Percentiles rank a stretch among this genome's conserved stretches.
Evolutionary conservation across 2,888 invertebrate species (phyloP).

Genomic region (Drosophila conformis): DNA sequence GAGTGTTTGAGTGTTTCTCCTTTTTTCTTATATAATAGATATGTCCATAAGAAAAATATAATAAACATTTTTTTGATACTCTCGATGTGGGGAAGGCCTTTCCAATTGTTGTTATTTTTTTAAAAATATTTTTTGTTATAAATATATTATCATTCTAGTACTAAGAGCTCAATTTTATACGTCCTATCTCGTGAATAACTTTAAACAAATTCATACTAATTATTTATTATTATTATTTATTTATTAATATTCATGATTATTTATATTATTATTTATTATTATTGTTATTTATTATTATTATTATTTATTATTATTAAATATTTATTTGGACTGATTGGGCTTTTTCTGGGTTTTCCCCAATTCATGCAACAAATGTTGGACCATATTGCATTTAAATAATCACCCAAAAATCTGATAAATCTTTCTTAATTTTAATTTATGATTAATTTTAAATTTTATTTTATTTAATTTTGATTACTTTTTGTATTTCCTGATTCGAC

Average conservation of each 20-base stretch:
- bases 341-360: not conserved
- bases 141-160: too few relatives aligned
- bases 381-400: not conserved
- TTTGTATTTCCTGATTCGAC: not conserved
- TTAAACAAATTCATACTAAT: too few relatives aligned
- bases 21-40: not conserved
- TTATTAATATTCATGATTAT: too few relatives aligned
- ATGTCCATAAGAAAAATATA: not conserved
- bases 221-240: too few relatives aligned
- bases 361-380: not conserved
- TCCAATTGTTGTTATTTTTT: not conserved
- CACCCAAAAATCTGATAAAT: not conserved
- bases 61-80: fast-evolving
- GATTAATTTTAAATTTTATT: not conserved
- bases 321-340: too few relatives aligned
- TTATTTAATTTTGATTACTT: not conserved
- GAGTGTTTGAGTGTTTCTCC: not conserved
- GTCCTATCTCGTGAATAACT: too few relatives aligned
- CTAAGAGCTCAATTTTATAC: too few relatives aligned
- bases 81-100: too few relatives aligned
- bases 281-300: too few relatives aligned
- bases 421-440: not conserved
- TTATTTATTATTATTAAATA: too few relatives aligned
- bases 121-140: fast-evolving
- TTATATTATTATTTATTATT: too few relatives aligned